A percentile compares a stretch with the other conserved stretches of the same genome.
Evolutionary conservation across 2,888 invertebrate genomes (phyloP).

Genomic region (Carpatolechia fugitivella): DNA sequence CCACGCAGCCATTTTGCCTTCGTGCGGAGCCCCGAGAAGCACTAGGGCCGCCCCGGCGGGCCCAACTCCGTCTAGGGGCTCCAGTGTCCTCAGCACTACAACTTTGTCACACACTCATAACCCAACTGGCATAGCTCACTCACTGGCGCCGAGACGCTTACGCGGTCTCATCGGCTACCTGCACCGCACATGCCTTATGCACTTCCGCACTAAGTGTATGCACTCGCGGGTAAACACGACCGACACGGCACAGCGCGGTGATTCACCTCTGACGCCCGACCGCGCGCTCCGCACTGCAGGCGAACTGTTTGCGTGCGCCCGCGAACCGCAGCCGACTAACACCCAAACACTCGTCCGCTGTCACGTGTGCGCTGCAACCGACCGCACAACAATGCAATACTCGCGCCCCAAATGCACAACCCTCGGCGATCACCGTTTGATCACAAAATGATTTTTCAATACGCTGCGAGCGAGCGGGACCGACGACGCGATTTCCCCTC

Average conservation of each 20-base stretch:
- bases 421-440: constrained; percentile 49
- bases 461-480: constrained; percentile 56
- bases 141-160: constrained; percentile 66
- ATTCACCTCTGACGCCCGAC: constrained; percentile 66
- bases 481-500: constrained; percentile 62
- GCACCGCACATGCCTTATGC: constrained; percentile 71
- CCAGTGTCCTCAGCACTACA: constrained; percentile 79
- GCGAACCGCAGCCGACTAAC: constrained; percentile 68
- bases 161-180: constrained; percentile 73
- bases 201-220: constrained; percentile 72
- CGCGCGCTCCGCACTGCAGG: constrained; percentile 66
- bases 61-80: constrained; percentile 81
- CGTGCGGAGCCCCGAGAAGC: constrained; percentile 80
- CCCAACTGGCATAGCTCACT: constrained; percentile 71
- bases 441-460: constrained; percentile 48
- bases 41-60: constrained; percentile 80
- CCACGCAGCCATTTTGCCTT: constrained; percentile 85
- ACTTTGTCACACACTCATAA: constrained; percentile 79
- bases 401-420: constrained; percentile 58
- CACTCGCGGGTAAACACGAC: constrained; percentile 76
- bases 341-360: constrained; percentile 48
- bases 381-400: constrained; percentile 49
- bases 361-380: constrained; percentile 38
- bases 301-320: constrained; percentile 59
- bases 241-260: constrained; percentile 68